Conservation (phyloP, 2,888 invertebrate species). For the Lycocerus yunnanus region DNA sequence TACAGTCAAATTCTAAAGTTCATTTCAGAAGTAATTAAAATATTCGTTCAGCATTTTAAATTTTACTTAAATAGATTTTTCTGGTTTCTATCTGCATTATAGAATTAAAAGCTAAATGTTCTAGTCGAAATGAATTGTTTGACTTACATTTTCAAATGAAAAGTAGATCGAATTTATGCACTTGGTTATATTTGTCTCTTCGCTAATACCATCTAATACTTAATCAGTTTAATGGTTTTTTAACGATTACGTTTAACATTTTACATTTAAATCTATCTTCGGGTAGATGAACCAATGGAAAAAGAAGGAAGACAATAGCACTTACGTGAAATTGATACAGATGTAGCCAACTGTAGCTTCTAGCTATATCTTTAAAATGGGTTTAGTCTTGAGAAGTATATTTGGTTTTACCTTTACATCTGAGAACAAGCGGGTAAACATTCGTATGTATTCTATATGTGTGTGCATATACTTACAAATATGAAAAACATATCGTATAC, state of each 20-base stretch:
- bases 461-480: constrained; percentile 1
- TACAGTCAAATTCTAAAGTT: too few species aligned
- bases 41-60: neutral
- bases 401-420: constrained; percentile 25
- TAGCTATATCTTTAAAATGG: constrained; percentile 30
- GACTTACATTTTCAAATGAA: neutral
- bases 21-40: neutral
- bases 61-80: neutral
- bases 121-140: neutral
- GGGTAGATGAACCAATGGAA: constrained; percentile 11
- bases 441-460: constrained; percentile 10
- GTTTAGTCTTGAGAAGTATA: constrained; percentile 26
- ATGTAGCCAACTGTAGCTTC: constrained; percentile 32
- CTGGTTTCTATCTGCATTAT: neutral
- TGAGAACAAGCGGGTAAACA: constrained; percentile 27
- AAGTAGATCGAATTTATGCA: neutral
- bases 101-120: neutral
- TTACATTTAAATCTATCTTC: constrained; percentile 22
- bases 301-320: constrained; percentile 27
- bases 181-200: neutral
- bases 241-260: constrained; percentile 25
- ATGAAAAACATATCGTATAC: neutral
- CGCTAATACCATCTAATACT: constrained; percentile 7
- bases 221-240: constrained; percentile 28
- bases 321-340: constrained; percentile 33